Base-by-base conservation (phyloP, 1,140 invertebrate species). In the Dreissena rostriformis region DNA sequence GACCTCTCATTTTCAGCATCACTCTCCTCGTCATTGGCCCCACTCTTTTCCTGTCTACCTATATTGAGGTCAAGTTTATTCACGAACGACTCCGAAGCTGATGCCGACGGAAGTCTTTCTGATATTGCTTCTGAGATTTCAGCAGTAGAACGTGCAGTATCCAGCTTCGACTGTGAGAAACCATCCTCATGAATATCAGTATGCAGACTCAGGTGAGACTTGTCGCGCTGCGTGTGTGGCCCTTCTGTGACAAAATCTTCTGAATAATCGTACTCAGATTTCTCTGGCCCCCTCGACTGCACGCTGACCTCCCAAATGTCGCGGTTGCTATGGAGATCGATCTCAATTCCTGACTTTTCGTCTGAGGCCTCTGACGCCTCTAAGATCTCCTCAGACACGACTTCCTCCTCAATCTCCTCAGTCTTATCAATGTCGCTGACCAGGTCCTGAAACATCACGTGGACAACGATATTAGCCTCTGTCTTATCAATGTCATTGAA, bases 361-460 rank as follows among this genome's bases (percentile, higher is more conserved):
- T 86, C 86, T 28, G 82, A 84, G 12, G 68, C 61, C 28, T 53
- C 78, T 28, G 74, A 63, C 15, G n/a, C n/a, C 22, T n/a, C 51
- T 8, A 71, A 82, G 14, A 81, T 81, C 14, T 72, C 53, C 51
- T 84, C 68, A 28, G 87, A 74, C 7, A 82, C 84, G 14, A 84
- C 71, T 76, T 89, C 89, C 39, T 91, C 85, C 67, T 80, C 86
- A 61, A 87, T 88, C 14, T 82, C 77, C 67, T 91, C 91, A 24
- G 85, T 85, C 78, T 85, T 74, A 84, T 87, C 78, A 11, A 61
- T 61, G 22, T 61, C 57, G 12, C 57, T 61, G 57, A 61, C 57
- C 57, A 61, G 22, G 22, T 61, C 57, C 22, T 39, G 39, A 39
- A 39, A 39, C 39, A 39, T 39, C 39, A 2, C 2, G 39, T 39